These are phyloP conservation scores for Kradibia gibbosae DNA, from an alignment of 1,140 invertebrate species.

Conservation along the genomic window DNA sequence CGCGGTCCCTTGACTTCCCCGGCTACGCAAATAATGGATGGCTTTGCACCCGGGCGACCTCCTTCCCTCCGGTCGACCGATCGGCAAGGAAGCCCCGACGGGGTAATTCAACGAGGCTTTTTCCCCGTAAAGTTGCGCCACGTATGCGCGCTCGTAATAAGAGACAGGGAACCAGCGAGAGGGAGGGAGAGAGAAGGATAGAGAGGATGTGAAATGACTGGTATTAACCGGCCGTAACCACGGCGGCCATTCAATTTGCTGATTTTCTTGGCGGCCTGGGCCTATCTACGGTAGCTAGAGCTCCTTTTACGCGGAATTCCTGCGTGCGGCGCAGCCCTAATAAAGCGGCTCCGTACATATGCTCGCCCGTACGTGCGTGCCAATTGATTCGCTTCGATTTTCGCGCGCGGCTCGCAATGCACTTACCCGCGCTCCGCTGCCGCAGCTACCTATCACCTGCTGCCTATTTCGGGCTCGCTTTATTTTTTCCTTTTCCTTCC, in stretches of 20 bases:
- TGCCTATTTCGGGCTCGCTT: neutral
- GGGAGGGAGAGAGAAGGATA: conserved; percentile 3
- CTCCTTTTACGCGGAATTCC: conserved; percentile 47
- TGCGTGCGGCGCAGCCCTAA: conserved; percentile 22
- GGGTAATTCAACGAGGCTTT: conserved; percentile 22
- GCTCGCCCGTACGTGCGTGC: neutral
- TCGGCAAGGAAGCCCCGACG: conserved; percentile 13
- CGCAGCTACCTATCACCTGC: neutral
- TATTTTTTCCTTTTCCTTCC: neutral
- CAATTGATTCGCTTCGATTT: conserved; percentile 49
- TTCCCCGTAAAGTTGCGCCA: conserved; percentile 27
- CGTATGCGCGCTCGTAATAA: neutral
- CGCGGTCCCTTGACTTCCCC: neutral
- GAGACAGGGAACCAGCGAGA: neutral
- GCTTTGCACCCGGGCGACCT: conserved; percentile 13
- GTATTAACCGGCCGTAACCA: conserved; percentile 45
- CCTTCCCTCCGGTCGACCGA: conserved; percentile 20
- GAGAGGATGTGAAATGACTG: conserved; percentile 38
- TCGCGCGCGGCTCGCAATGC: neutral
- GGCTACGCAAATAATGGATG: conserved; percentile 27
- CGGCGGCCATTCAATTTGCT: conserved; percentile 46
- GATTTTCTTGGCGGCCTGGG: conserved; percentile 38
- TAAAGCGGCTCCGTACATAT: conserved; percentile 32
- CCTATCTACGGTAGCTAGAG: neutral
- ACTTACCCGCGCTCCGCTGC: neutral